Evolutionary conservation across 2,797 vertebrate species (phyloP), one percentile per base, ranked within the genome.

Genomic region (Rousettus madagascariensis): DNA sequence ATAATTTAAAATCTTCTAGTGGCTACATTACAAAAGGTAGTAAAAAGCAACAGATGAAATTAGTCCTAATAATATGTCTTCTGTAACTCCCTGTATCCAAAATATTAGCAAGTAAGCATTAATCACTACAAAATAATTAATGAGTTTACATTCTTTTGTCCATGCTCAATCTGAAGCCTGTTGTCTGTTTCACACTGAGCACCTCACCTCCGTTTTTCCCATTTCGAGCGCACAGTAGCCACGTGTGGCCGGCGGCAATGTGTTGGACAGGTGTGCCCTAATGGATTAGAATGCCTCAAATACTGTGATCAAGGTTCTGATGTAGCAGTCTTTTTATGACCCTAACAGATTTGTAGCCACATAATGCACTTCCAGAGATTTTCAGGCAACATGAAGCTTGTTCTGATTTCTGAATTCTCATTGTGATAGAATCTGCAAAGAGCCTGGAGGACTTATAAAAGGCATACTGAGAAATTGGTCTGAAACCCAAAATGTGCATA

Each of bases 391-490:
- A 1, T 12, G 26, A 95, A 61, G 89, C 1, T 88, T 90, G 92
- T 53, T 95, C 15, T 80, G 46, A 84, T 93, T 46, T 87, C 78
- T 79, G 79, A 90, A 63, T 83, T 91, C 86, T 94, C 46, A 80
- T 90, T 17, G 15, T 57, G 90, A 85, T 77, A 77, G 55, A 74
- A 86, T 89, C 78, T 95, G 68, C 86, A 46, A 86, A 92, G n/a
- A 80, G 43, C 55, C 69, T 30, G 86, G 94, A 97, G 65, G 74
- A 51, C 46, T 96, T 97, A 69, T 49, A 77, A 86, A 93, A 90
- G 78, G 43, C 49, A 26, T 30, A 89, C 80, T 83, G 90, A 69
- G 97, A 97, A 96, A 97, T 96, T 92, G 24, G 46, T 96, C 96
- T 97, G 94, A 95, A 94, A 78, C 85, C 65, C 63, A 41, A 89